Evolutionary conservation across 92 coral and sea anemone genomes (phyloP), one percentile per base, ranked within the genome.

Genomic region (Palythoa heliodiscus): DNA sequence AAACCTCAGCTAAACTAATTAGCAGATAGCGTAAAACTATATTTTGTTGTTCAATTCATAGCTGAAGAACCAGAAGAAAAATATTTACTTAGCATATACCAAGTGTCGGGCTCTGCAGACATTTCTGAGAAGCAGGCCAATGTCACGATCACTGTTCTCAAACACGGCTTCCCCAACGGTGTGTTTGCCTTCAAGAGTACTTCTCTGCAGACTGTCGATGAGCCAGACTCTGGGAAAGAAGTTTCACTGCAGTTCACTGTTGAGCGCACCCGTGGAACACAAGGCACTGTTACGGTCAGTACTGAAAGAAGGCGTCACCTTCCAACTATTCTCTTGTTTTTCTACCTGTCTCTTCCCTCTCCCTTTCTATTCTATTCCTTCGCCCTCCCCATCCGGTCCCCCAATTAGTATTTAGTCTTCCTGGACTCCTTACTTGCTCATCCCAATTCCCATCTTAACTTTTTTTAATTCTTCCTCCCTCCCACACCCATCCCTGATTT

Each of bases 141-240:
- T 91, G 81, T 97, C 60, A 97, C 98, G 53, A 64, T 97, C 52
- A 92, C 92, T 38, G 87, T 97, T 5, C 87, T 89, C 12, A 97
- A 97, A 81, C 91, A 83, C 50, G 99, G 99, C 29, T 90, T 88
- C 83, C 99, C 99, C 13, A 97, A 97, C 75, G 99, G 99, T 19
- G 88, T 93, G 67, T 97, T 97, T 78, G 84, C 83, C 53, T 94
- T 97, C 92, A 76, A 87, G 75, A 85, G 90, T 67, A 88, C 92
- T 11, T 72, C 95, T 19, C 73, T 79, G 2, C 83, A 76, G 74
- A 83, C 88, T n/a, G 85, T 93, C 38, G 76, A 80, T 50, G 98
- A 95, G 77, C 96, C 95, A 16, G 88, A 85, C 12, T 86, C 82
- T 22, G 93, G 88, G 16, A 87, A 76, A 60, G 79, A 53, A 4